A percentile compares a stretch with the other conserved stretches of the same genome.
phyloP scores from a whole-genome alignment of 2,888 invertebrate genomes.

The Silvanus unidentatus region DNA sequence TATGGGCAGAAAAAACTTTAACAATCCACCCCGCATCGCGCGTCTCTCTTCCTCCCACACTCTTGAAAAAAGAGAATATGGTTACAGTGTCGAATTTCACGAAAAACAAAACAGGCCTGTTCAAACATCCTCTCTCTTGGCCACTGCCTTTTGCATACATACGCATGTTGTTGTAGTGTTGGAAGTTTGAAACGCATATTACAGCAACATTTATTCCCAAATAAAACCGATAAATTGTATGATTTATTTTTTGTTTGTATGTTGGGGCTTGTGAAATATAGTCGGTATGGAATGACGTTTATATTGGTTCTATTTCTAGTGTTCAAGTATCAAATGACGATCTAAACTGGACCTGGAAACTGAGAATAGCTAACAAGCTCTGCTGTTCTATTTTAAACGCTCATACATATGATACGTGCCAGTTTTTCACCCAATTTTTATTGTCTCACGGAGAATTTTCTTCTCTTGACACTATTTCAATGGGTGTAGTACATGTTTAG shows the following conservation, averaged over 20 bases:
- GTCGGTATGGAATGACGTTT: slow-evolving; percentile 3
- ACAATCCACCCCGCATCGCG: no score
- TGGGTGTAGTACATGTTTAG: no score
- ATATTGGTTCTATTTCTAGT: slow-evolving; percentile 19
- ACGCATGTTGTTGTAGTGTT: no score
- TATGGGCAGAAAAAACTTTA: no score
- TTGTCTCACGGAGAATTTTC: slow-evolving; percentile 18
- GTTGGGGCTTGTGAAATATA: background rate
- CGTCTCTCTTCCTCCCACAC: no score
- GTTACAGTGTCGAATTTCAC: slow-evolving; percentile 11
- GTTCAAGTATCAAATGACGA: slow-evolving; percentile 18
- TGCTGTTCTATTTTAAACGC: slow-evolving; percentile 22
- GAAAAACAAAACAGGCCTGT: slow-evolving; percentile 16
- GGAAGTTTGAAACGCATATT: no score
- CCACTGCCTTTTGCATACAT: no score
- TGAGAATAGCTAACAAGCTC: slow-evolving; percentile 23
- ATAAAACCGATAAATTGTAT: no score
- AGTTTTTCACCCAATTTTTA: slow-evolving; percentile 13
- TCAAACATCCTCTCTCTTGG: slow-evolving; percentile 18
- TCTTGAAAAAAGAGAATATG: no score
- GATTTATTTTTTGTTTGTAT: no score
- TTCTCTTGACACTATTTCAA: no score
- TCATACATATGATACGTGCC: slow-evolving; percentile 11
- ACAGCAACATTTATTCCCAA: no score
- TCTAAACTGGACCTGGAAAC: slow-evolving; percentile 25